Base-by-base conservation (phyloP, 2,113 vertebrate species). In the Pseudorasbora parva region DNA sequence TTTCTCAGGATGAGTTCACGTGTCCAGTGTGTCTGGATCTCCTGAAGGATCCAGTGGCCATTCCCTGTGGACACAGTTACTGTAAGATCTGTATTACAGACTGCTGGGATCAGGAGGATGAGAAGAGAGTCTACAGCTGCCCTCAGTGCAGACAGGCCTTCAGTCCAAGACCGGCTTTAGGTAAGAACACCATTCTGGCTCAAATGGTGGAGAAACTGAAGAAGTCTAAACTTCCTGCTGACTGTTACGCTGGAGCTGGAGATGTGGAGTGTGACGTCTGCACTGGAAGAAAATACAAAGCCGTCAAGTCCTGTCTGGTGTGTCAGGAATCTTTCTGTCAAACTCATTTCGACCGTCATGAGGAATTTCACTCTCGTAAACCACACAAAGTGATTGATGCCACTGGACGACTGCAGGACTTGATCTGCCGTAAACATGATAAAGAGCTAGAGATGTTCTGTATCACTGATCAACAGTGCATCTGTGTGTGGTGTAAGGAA, bases 401-500 rank as follows among this genome's bases (percentile, higher is more conserved):
- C 57, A 60, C 57, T 12, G 21, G 57, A 60, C n/a, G 57, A 59
- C 21, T 60, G 9, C 21, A 60, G 57, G 21, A 60, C 21, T 25
- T 60, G 57, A 60, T 60, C 57, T 60, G 57, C 23, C n/a, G 21
- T 60, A n/a, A 60, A 60, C 57, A 60, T 60, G 57, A 54, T 19
- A 54, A 54, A 54, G 51, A 54, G 51, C 51, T 54, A 21, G 51
- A 54, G 19, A 54, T 54, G 51, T 54, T 8, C 51, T 54, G 51
- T 21, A 8, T 54, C 2, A 54, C 51, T 54, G 51, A 54, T 21
- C 51, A 54, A 54, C 17, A 21, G 17, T 54, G 51, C 51, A 54
- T 54, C 6, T 54, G 51, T 54, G 51, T 54, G 51, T 19, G 17
- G 51, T 54, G 51, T 54, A 21, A 19, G 7, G 51, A 54, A 6